Evolutionary conservation across 2,888 invertebrate genomes (phyloP).

Genomic region (Ernsta delagoae): DNA sequence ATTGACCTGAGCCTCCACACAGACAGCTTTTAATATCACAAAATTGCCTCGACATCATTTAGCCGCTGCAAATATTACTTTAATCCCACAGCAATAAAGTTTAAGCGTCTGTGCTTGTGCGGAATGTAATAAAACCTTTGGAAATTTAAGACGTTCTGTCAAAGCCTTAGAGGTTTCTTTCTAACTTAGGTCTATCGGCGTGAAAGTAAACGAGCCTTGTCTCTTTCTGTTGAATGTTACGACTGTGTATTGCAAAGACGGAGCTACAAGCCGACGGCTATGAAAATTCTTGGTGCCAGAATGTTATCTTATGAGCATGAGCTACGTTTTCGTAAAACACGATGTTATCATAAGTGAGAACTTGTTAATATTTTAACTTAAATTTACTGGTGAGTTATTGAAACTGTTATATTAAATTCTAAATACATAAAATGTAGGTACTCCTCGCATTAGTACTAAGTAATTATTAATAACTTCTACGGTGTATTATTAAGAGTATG

Average conservation of each 20-base stretch:
- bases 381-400: too few species aligned
- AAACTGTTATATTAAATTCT: too few species aligned
- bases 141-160: slow-evolving; percentile 73
- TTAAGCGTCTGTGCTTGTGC: slow-evolving; percentile 83
- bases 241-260: slow-evolving; percentile 78
- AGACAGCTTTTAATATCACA: slow-evolving; percentile 81
- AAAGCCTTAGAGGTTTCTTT: slow-evolving; percentile 74
- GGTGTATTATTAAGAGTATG: too few species aligned
- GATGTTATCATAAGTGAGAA: slow-evolving; percentile 68
- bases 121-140: slow-evolving; percentile 83
- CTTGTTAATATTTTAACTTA: slow-evolving; percentile 43
- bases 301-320: slow-evolving; percentile 75
- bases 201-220: slow-evolving; percentile 60
- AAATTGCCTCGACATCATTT: slow-evolving; percentile 82
- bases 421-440: too few species aligned
- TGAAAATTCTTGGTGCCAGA: slow-evolving; percentile 82
- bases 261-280: slow-evolving; percentile 72
- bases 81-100: slow-evolving; percentile 83
- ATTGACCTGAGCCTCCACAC: slow-evolving; percentile 76
- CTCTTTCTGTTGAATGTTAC: slow-evolving; percentile 73
- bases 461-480: too few species aligned
- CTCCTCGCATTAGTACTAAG: too few species aligned
- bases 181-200: slow-evolving; percentile 69
- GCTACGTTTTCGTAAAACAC: slow-evolving; percentile 75
- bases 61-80: slow-evolving; percentile 84